Conservation (phyloP, 2,113 vertebrate species). For the Mesitornis unicolor region DNA sequence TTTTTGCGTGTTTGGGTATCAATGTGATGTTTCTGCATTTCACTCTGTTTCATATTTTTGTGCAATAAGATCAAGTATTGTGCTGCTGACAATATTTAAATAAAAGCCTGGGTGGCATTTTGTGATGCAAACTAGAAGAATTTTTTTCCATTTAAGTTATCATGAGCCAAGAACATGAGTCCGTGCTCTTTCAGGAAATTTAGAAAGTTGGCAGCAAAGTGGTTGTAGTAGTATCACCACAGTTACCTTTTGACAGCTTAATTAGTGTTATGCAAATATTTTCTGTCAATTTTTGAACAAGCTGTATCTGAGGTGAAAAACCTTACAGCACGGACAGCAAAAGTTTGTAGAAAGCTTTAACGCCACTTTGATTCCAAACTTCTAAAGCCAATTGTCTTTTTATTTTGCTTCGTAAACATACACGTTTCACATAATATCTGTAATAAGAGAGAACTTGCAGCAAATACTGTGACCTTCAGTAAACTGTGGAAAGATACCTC, state of each 20-base stretch:
- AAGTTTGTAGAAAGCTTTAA: conserved; percentile 49
- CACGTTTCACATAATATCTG: conserved; percentile 69
- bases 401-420: conserved; percentile 55
- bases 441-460: conserved; percentile 75
- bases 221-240: neutral
- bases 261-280: conserved; percentile 65
- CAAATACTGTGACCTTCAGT: conserved; percentile 83
- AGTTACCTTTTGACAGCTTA: conserved; percentile 64
- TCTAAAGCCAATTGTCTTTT: conserved; percentile 68
- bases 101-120: neutral
- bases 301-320: conserved; percentile 43
- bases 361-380: conserved; percentile 20
- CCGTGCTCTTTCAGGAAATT: conserved; percentile 24
- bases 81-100: neutral
- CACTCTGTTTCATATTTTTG: neutral
- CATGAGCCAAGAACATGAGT: neutral
- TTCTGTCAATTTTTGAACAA: conserved; percentile 44
- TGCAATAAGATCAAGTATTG: neutral
- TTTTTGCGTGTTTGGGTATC: neutral
- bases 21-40: neutral
- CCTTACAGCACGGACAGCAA: neutral
- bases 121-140: neutral
- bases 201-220: neutral
- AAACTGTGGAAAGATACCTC: conserved; percentile 80
- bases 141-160: neutral